phyloP scores from a whole-genome alignment of 2,888 invertebrate genomes.

The Eremobia ochroleuca region DNA sequence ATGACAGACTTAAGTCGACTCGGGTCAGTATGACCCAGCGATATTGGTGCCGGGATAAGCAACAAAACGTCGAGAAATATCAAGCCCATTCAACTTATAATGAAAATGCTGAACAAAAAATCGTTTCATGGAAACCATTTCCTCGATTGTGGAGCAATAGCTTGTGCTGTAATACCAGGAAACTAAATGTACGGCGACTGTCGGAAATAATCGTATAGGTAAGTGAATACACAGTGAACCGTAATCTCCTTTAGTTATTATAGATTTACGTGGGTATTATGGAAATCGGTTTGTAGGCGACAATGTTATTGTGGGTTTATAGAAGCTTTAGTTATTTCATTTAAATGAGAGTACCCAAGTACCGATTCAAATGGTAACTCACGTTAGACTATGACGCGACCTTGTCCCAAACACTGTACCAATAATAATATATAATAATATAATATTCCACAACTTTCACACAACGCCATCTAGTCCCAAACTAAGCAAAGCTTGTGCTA shows the following conservation, averaged over 20 bases:
- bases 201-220: constrained; percentile 46
- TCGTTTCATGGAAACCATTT: constrained; percentile 55
- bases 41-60: too few species aligned
- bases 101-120: constrained; percentile 37
- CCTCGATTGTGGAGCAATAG: constrained; percentile 38
- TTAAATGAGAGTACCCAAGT: not conserved
- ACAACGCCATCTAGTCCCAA: too few species aligned
- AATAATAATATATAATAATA: too few species aligned
- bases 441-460: too few species aligned
- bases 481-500: too few species aligned
- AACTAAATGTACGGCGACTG: constrained; percentile 27
- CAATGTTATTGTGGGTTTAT: not conserved
- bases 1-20: too few species aligned
- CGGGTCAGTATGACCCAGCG: too few species aligned
- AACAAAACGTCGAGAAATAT: constrained; percentile 3
- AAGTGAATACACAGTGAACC: constrained; percentile 50
- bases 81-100: constrained; percentile 22
- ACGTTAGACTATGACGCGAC: not conserved
- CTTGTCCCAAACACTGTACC: not conserved
- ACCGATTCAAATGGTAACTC: not conserved
- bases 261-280: constrained; percentile 19
- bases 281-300: not conserved
- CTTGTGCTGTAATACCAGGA: constrained; percentile 52
- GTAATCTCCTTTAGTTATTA: constrained; percentile 34
- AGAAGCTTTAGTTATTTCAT: not conserved